Evolutionary conservation across 2,888 invertebrate genomes (phyloP).

Genomic region (Dryobotodes eremita): DNA sequence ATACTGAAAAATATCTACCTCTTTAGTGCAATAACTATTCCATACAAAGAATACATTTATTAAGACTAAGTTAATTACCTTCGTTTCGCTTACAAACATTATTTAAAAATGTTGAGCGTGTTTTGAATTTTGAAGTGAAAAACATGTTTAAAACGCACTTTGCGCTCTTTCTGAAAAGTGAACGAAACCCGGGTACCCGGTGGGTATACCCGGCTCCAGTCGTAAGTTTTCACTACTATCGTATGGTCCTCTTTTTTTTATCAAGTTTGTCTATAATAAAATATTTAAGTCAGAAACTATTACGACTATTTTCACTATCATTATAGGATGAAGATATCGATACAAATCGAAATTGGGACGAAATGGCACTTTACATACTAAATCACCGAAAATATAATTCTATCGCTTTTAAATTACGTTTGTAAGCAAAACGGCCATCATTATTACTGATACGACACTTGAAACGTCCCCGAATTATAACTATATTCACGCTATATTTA

Average conservation of each 20-base stretch:
- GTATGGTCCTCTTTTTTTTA: not conserved
- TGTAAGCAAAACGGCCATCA: constrained; percentile 63
- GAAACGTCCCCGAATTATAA: constrained; percentile 44
- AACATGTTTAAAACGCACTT: not conserved
- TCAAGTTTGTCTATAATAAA: not conserved
- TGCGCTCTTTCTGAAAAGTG: not conserved
- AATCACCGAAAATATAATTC: not conserved
- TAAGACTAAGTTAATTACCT: constrained; percentile 69
- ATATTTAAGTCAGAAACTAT: not conserved
- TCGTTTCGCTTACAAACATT: constrained; percentile 61
- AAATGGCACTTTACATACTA: not conserved
- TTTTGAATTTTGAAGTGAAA: not conserved
- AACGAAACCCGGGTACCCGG: too few relatives aligned
- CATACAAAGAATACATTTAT: constrained; percentile 66
- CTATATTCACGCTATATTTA: constrained; percentile 30
- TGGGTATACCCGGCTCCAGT: not conserved
- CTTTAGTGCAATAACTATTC: constrained; percentile 53
- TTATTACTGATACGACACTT: constrained; percentile 61
- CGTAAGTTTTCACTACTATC: too few relatives aligned
- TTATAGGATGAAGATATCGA: too few relatives aligned
- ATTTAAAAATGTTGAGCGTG: constrained; percentile 52
- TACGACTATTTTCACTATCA: not conserved
- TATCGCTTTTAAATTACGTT: constrained; percentile 36
- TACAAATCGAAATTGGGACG: not conserved
- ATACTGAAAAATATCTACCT: constrained; percentile 42